Conservation (phyloP, 2,113 vertebrate genomes). For the Antechinus stuartii region DNA sequence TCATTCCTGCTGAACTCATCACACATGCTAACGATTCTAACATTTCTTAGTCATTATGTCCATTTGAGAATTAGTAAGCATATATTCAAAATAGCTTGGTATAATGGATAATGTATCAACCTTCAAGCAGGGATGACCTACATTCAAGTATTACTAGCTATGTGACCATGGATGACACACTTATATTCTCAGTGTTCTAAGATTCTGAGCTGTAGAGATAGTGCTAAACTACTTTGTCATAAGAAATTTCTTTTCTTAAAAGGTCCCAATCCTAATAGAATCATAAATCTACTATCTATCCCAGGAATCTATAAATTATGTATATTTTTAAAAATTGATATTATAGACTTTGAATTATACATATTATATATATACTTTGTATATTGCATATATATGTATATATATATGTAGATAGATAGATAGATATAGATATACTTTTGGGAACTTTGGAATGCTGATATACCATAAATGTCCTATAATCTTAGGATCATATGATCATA, state of each 20-base stretch:
- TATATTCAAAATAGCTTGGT: background rate
- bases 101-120: background rate
- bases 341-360: background rate
- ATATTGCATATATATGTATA: too few species aligned
- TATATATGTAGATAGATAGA: too few species aligned
- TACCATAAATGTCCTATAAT: background rate
- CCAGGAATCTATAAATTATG: background rate
- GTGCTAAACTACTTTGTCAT: background rate
- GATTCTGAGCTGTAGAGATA: background rate
- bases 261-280: background rate
- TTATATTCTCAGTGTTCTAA: background rate
- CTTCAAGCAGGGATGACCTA: background rate
- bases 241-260: background rate
- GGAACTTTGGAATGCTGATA: background rate
- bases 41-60: conserved; percentile 4
- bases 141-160: background rate
- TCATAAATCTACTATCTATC: background rate
- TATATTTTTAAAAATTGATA: background rate
- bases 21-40: conserved; percentile 3
- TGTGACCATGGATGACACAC: background rate
- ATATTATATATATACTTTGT: too few species aligned
- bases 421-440: background rate
- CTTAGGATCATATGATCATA: background rate
- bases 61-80: conserved; percentile 30
- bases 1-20: conserved; percentile 43